Conservation (phyloP, 2,797 vertebrate genomes). For the Muraenolepis orangiensis region DNA sequence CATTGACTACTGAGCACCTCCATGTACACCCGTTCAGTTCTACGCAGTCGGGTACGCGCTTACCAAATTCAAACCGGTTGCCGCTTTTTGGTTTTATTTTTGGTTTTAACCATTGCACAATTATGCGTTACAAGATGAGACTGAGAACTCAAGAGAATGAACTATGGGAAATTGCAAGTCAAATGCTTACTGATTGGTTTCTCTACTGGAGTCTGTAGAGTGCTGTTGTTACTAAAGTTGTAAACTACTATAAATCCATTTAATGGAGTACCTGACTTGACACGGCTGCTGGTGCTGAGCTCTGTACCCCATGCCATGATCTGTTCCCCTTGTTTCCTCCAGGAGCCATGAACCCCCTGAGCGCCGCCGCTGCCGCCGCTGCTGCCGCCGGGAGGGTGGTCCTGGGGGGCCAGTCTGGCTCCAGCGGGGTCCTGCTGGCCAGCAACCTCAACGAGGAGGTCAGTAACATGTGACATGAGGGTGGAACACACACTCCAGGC, state of each 20-base stretch:
- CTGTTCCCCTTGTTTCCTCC: conserved; percentile 33
- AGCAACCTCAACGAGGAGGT: conserved; percentile 99
- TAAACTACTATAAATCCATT: no score
- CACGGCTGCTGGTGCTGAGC: background rate
- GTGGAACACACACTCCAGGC: conserved; percentile 8
- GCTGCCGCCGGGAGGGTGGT: conserved; percentile 92
- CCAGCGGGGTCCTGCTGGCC: conserved; percentile 91
- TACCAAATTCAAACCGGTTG: background rate
- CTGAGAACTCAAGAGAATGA: background rate
- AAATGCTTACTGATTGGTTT: no score
- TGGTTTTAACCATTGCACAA: background rate
- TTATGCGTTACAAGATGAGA: background rate
- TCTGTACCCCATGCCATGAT: conserved; percentile 45
- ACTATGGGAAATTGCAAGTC: no score
- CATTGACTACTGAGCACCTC: background rate
- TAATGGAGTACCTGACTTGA: no score
- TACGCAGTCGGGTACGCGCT: background rate
- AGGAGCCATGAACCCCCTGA: conserved; percentile 93
- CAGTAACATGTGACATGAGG: conserved; percentile 61
- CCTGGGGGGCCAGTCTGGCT: conserved; percentile 85
- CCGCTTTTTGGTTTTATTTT: background rate
- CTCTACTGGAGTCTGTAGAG: no score
- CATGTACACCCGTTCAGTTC: background rate
- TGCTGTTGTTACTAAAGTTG: no score
- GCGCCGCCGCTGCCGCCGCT: conserved; percentile 90